A percentile compares a stretch with the other conserved stretches of the same genome.
Conservation (phyloP, 2,888 invertebrate species). For the Julus scandinavius region DNA sequence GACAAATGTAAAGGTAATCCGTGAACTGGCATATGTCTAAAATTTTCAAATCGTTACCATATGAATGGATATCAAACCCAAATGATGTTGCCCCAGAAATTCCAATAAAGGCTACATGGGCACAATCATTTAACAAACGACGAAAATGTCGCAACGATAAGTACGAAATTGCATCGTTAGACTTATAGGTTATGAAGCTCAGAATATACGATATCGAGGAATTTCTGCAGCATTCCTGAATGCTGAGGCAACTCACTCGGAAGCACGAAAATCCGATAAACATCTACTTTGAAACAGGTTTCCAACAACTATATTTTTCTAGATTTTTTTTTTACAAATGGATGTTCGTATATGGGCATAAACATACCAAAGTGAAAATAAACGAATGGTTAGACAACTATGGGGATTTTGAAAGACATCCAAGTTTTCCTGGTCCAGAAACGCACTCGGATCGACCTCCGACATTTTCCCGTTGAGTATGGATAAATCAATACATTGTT, state of each 20-base stretch:
- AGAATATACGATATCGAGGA: neutral
- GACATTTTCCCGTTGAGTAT: no score
- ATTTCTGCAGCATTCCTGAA: conserved; percentile 23
- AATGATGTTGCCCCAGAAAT: conserved; percentile 31
- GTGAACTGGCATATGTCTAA: neutral
- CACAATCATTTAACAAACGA: neutral
- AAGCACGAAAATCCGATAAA: conserved; percentile 13
- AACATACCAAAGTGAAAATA: neutral
- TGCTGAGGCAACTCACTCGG: neutral
- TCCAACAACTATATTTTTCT: neutral
- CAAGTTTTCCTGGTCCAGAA: no score
- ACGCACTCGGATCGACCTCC: no score
- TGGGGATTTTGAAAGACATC: no score
- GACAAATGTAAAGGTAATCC: neutral
- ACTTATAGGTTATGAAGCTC: neutral
- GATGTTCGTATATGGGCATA: neutral
- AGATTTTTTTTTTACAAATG: neutral
- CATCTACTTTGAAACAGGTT: neutral
- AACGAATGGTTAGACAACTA: neutral
- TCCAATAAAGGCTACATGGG: neutral
- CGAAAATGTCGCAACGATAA: neutral
- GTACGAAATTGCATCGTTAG: conserved; percentile 40
- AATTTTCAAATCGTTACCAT: neutral
- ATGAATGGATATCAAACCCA: conserved; percentile 22
- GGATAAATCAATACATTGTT: no score